Evolutionary conservation across 2,888 invertebrate genomes (phyloP).

Genomic region (Ophion ventricosus): DNA sequence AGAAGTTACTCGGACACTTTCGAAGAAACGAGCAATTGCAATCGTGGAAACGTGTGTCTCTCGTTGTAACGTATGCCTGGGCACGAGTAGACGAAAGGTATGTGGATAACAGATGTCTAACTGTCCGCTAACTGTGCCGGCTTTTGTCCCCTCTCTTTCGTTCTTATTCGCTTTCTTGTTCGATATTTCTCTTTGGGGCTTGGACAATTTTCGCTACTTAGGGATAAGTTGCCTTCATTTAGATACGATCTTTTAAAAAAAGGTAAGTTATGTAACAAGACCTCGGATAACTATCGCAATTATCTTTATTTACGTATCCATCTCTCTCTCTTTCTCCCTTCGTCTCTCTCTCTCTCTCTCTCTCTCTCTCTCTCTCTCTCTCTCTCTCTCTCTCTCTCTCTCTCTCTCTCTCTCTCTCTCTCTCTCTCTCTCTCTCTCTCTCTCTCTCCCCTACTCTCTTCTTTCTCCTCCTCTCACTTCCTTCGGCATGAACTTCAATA

Average conservation of each 20-base stretch:
- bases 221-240: not conserved
- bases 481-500: no score
- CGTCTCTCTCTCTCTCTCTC: not conserved
- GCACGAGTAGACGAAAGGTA: slow-evolving; percentile 9
- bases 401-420: not conserved
- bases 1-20: not conserved
- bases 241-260: not conserved
- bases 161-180: not conserved
- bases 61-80: not conserved
- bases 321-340: not conserved
- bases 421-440: not conserved
- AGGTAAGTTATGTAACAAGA: slow-evolving; percentile 13
- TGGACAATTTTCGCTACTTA: slow-evolving; percentile 12
- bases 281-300: slow-evolving; percentile 6
- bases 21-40: slow-evolving; percentile 18
- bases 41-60: slow-evolving; percentile 22
- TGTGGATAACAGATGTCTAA: slow-evolving; percentile 2
- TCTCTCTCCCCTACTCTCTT: not conserved
- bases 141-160: not conserved
- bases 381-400: no score
- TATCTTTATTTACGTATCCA: not conserved
- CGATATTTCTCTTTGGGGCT: not conserved
- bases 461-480: not conserved
- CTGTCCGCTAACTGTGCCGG: not conserved
- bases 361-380: not conserved